Percentiles rank a stretch among this genome's conserved stretches.
These are phyloP conservation scores for Oryzias curvinotus DNA, from an alignment of 2,113 vertebrate species.

Conservation along the genomic window DNA sequence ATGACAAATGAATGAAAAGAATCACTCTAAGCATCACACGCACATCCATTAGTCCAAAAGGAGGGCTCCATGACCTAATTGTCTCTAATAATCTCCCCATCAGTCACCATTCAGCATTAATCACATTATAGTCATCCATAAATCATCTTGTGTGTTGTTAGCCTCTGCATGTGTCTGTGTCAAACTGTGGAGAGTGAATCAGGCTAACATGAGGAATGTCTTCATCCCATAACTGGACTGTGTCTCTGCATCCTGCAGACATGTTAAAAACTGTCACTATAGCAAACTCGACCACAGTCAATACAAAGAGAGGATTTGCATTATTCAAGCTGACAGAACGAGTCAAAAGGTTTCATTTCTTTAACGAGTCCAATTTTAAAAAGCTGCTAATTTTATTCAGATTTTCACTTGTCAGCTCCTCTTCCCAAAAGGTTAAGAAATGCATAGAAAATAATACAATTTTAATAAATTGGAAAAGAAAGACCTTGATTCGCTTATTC, in stretches of 20 bases:
- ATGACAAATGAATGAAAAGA: conserved; percentile 36
- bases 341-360: too few relatives aligned
- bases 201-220: conserved; percentile 23
- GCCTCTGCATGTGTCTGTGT: neutral
- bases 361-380: too few relatives aligned
- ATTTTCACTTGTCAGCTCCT: too few relatives aligned
- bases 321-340: neutral
- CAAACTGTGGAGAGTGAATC: conserved; percentile 4
- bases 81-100: conserved; percentile 16
- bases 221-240: conserved; percentile 14
- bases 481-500: too few relatives aligned
- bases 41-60: conserved; percentile 15
- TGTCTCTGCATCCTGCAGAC: conserved; percentile 10
- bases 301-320: neutral
- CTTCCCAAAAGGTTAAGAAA: too few relatives aligned
- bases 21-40: neutral
- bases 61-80: conserved; percentile 8
- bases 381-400: too few relatives aligned
- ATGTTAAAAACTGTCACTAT: conserved; percentile 1
- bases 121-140: conserved; percentile 6
- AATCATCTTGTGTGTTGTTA: conserved; percentile 10
- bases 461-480: too few relatives aligned
- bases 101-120: conserved; percentile 24
- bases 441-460: too few relatives aligned
- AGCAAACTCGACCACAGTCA: conserved; percentile 1